Conservation (phyloP, 2,888 invertebrate species). For the Smittia sp. region DNA sequence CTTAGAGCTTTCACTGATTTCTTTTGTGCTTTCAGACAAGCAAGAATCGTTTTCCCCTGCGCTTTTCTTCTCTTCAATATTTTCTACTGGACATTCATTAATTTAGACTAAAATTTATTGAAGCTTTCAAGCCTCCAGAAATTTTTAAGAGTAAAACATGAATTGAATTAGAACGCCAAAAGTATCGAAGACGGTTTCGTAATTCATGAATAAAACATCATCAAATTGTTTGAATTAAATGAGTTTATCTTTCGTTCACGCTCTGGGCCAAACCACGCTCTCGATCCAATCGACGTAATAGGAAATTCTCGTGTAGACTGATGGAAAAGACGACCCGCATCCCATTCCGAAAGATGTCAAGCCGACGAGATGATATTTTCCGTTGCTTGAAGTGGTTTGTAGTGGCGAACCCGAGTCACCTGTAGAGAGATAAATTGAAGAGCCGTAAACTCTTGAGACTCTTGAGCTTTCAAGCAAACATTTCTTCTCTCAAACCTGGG, state of each 20-base stretch:
- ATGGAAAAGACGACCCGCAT: neutral
- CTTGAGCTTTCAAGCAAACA: too few species aligned
- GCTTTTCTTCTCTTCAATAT: slow-evolving; percentile 77
- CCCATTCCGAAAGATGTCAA: neutral
- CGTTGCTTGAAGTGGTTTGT: neutral
- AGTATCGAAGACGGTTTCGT: too few species aligned
- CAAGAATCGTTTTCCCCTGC: slow-evolving; percentile 73
- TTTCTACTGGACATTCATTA: slow-evolving; percentile 75
- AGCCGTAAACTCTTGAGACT: too few species aligned
- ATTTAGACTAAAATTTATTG: too few species aligned
- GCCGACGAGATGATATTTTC: neutral
- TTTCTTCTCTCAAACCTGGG: too few species aligned
- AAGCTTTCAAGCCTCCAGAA: too few species aligned
- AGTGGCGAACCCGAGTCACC: neutral
- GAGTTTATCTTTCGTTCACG: neutral
- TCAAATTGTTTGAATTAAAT: neutral
- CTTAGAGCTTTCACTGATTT: neutral
- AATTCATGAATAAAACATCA: neutral
- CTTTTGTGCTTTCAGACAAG: slow-evolving; percentile 52
- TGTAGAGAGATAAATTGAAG: too few species aligned
- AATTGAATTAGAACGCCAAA: too few species aligned
- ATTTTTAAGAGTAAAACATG: too few species aligned
- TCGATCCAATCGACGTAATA: slow-evolving; percentile 15
- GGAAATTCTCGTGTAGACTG: neutral
- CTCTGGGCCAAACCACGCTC: neutral